phyloP scores from a whole-genome alignment of 1,140 invertebrate genomes.

The Octopus bimaculoides region DNA sequence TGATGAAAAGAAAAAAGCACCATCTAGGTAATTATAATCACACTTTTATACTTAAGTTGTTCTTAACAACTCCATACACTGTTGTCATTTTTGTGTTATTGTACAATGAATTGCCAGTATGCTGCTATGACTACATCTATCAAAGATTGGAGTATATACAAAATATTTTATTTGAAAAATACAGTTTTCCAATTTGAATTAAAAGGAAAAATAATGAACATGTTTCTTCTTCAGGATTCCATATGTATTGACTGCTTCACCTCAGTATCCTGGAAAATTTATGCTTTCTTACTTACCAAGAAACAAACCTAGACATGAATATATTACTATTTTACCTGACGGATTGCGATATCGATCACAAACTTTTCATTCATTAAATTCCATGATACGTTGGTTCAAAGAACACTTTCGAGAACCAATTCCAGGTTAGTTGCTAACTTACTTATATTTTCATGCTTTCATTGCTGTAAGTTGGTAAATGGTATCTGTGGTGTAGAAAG shows the following conservation, averaged over 20 bases:
- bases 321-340: slow-evolving; percentile 84
- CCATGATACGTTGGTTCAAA: slow-evolving; percentile 94
- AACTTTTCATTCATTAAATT: slow-evolving; percentile 80
- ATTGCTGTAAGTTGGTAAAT: background rate
- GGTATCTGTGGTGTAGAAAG: background rate
- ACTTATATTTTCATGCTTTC: background rate
- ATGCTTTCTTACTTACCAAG: slow-evolving; percentile 89
- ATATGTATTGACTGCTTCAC: slow-evolving; percentile 56
- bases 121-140: too few species aligned
- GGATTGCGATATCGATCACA: slow-evolving; percentile 89
- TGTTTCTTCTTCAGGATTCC: slow-evolving; percentile 47
- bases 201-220: too few species aligned
- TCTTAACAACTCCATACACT: too few species aligned
- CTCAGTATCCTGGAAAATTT: slow-evolving; percentile 90
- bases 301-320: slow-evolving; percentile 82
- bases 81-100: too few species aligned
- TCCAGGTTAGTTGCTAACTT: slow-evolving; percentile 57
- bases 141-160: too few species aligned
- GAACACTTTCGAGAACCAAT: slow-evolving; percentile 92
- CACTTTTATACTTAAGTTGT: too few species aligned
- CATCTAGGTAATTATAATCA: slow-evolving; percentile 36
- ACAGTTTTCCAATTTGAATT: too few species aligned
- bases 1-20: slow-evolving; percentile 54
- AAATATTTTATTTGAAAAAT: too few species aligned
- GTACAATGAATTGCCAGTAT: too few species aligned